Evolutionary conservation across 2,113 vertebrate genomes (phyloP), one percentile per base, ranked within the genome.

Genomic region (Pyxicephalus adspersus): DNA sequence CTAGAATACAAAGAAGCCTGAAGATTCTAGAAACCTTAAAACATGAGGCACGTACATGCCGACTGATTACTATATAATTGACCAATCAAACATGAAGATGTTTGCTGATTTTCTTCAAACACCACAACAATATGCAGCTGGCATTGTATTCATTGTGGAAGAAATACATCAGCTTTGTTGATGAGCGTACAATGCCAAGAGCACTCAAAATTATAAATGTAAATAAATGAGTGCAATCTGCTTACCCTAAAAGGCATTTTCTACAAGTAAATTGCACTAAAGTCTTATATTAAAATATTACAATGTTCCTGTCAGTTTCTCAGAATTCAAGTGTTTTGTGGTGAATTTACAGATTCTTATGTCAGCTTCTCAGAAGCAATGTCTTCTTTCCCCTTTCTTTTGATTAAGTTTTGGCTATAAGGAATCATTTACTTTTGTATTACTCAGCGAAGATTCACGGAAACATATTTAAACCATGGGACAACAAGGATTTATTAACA

Each of bases 161-260:
- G 38, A 81, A 81, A 81, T 74, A 45, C 50, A 81, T 74, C 70
- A 74, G 79, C 72, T 81, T 65, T 81, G 67, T 73, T 72, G 68
- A 81, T 81, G 61, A 81, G 79, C 22, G 15, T 34, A 63, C 23
- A 66, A 81, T 54, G 68, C 68, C 79, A 81, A 81, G 51, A 73
- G 79, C 70, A 57, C 79, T 74, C 65, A 81, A 64, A 81, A 81
- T 74, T 74, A 74, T 64, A 81, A 81, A 81, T 81, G 60, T 74
- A 81, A 81, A 81, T 81, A 81, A 65, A 81, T 51, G 51, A 65
- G n/a, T 58, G 70, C 38, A 61, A 80, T 80, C 54, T 80, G 55
- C 68, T 81, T 81, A 61, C 79, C 51, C 70, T 74, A 74, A 74
- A 73, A 81, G 38, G 34, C 29, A 65, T 73, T 68, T 73, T 74